These are phyloP conservation scores for Catostylus mosaicus DNA, from an alignment of 30 jellyfish, hydroid and myxozoan species.

Conservation along the genomic window DNA sequence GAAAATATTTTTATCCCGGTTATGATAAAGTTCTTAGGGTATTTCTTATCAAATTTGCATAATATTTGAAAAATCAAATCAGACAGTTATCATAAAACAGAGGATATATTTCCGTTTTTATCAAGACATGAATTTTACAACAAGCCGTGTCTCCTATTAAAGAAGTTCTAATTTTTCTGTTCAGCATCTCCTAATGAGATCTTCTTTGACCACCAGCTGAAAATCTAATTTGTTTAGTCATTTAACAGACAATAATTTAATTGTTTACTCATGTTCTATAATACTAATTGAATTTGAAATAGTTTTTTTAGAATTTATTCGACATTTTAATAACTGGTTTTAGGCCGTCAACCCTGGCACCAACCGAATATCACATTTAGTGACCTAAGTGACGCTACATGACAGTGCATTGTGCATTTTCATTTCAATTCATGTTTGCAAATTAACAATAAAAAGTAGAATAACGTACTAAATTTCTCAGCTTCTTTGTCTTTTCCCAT, in stretches of 20 bases:
- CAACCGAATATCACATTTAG: background rate
- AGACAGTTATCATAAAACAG: no score
- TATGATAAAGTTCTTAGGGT: no score
- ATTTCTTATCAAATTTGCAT: no score
- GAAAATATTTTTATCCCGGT: no score
- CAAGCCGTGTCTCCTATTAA: no score
- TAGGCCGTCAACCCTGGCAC: background rate
- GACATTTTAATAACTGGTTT: background rate
- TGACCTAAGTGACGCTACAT: background rate
- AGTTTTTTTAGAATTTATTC: background rate
- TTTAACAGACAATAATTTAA: background rate
- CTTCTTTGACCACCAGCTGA: background rate
- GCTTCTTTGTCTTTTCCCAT: conserved; percentile 72
- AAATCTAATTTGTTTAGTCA: background rate
- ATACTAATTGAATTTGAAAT: background rate
- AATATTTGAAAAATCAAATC: no score
- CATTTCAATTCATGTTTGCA: background rate
- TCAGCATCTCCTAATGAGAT: no score
- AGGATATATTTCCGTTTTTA: no score
- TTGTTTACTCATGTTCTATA: background rate
- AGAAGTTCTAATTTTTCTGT: no score
- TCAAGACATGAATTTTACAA: no score
- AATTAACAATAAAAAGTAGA: background rate
- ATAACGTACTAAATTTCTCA: conserved; percentile 43
- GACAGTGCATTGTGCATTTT: background rate